Evolutionary conservation across 2,888 invertebrate species (phyloP), one percentile per base, ranked within the genome.

Genomic region (Heliconius cydno): DNA sequence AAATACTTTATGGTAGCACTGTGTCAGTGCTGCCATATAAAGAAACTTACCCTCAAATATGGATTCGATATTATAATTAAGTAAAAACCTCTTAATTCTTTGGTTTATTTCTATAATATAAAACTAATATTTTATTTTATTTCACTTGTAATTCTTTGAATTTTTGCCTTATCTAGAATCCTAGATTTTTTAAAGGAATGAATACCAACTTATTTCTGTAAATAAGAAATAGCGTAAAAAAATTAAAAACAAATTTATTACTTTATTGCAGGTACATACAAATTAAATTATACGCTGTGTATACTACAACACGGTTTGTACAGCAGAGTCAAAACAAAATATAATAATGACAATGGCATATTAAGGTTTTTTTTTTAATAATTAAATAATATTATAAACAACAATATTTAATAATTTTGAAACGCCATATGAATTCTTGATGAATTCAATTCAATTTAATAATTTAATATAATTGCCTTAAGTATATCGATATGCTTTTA

Each of bases 1-100:
- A 74, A 60, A 79, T 68, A 82, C 73, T 38, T 34, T 57, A 82
- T 85, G 85, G 85, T 76, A 81, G 73, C 4, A 63, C 30, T 83
- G 83, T 78, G 3, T 67, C 30, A 81, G 78, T 84, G 80, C 78
- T 84, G 74, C 81, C 28, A 72, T 46, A 38, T n/a, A 2, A 67
- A 73, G 0, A 71, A n/a, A 76, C 28, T 81, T 75, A 34, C 82
- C 71, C 46, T 46, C 2, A 38, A 41, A 13, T 70, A 13, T 25
- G 25, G 1, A 25, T 25, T 15, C n/a, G 0, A 25, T 3, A 15
- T 0, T 25, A 41, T 25, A 10, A 19, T 15, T 34, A 19, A 34
- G 19, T 22, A 22, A 57, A 57, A 22, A n/a, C 22, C 22, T 22
- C 22, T 57, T 9, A 3, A 57, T 57, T 57, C 5, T 57, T 57